phyloP scores from a whole-genome alignment of 2,113 vertebrate genomes.

The Halcyon senegalensis region DNA sequence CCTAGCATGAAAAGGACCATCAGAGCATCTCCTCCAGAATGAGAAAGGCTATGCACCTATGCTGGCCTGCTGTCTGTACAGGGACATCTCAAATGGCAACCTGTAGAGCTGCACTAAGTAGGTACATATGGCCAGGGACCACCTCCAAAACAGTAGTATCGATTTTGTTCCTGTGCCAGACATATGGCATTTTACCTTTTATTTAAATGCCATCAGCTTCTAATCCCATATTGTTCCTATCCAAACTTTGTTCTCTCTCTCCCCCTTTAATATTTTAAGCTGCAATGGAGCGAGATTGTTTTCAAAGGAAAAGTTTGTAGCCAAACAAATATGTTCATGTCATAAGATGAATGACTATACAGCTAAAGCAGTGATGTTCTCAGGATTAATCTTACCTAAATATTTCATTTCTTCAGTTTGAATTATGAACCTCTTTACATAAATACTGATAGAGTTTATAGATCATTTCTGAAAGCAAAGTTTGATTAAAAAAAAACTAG shows the following conservation, averaged over 20 bases:
- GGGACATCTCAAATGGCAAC: rapidly evolving
- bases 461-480: slow-evolving; percentile 13
- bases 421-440: slow-evolving; percentile 45
- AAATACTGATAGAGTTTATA: slow-evolving; percentile 30
- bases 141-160: neutral
- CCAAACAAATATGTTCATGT: neutral
- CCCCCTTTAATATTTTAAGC: neutral
- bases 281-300: neutral
- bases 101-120: neutral
- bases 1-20: neutral
- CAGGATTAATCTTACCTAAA: slow-evolving; percentile 45
- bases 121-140: neutral
- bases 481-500: neutral
- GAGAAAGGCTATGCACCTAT: rapidly evolving
- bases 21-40: neutral
- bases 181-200: neutral
- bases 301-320: neutral
- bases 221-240: neutral
- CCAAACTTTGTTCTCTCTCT: neutral
- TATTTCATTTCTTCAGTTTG: slow-evolving; percentile 51
- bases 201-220: neutral
- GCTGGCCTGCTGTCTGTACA: neutral
- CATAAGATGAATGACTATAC: slow-evolving; percentile 11
- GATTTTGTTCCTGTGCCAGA: neutral
- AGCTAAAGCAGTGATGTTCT: slow-evolving; percentile 9